Evolutionary conservation across 2,797 vertebrate species (phyloP).

Genomic region (Leuciscus waleckii): DNA sequence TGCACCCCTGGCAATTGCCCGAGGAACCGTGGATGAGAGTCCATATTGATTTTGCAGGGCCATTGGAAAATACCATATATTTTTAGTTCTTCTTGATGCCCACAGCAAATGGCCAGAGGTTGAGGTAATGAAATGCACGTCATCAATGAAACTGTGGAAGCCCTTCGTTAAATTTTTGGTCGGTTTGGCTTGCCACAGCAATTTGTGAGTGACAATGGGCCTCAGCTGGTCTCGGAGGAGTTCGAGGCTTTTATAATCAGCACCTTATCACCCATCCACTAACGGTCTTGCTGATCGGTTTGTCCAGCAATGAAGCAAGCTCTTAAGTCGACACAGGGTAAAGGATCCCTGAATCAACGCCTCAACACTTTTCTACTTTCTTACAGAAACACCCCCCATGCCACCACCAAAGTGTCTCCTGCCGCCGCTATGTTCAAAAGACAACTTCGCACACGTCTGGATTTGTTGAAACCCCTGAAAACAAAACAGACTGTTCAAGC

Average conservation of each 20-base stretch:
- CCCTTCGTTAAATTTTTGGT: conserved; percentile 22
- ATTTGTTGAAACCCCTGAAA: conserved; percentile 14
- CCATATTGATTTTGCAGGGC: conserved; percentile 42
- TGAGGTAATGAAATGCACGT: conserved; percentile 26
- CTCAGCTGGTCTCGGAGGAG: conserved; percentile 2
- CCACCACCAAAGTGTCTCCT: neutral
- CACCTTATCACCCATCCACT: neutral
- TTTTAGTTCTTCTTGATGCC: conserved; percentile 16
- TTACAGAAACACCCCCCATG: neutral
- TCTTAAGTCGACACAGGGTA: neutral
- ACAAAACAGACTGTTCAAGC: conserved; percentile 10
- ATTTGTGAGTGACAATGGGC: conserved; percentile 44
- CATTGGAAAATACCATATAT: conserved; percentile 40
- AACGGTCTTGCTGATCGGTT: neutral
- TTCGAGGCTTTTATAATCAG: conserved; percentile 7
- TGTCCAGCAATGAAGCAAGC: neutral
- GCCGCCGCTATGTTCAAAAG: neutral
- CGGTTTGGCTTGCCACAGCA: conserved; percentile 18
- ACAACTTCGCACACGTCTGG: neutral
- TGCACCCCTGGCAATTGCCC: conserved; percentile 35
- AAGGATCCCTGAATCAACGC: neutral
- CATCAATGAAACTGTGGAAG: conserved; percentile 25
- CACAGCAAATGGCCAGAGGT: conserved; percentile 42
- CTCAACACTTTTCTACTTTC: conserved; percentile 7
- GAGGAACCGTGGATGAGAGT: conserved; percentile 4